These are phyloP conservation scores for Trichonephila clavata DNA, from an alignment of 1,140 invertebrate genomes.

Conservation along the genomic window DNA sequence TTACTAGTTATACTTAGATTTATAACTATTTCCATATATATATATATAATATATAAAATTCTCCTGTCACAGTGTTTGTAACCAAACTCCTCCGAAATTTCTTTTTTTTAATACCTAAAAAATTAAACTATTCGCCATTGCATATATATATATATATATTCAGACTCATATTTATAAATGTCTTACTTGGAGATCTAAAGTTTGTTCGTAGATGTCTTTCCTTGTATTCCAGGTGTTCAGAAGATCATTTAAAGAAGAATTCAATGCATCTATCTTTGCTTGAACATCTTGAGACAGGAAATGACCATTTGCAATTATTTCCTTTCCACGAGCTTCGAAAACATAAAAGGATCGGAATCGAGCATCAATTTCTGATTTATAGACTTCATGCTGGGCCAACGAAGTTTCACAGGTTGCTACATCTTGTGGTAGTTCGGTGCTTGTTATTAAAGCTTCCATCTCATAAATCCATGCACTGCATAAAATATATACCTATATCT, in stretches of 20 bases:
- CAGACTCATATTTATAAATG: background rate
- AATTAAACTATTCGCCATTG: too few species aligned
- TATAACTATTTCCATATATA: too few species aligned
- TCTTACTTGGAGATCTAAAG: slow-evolving; percentile 89
- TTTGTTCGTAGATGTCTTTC: slow-evolving; percentile 90
- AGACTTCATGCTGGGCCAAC: slow-evolving; percentile 90
- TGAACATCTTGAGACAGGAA: slow-evolving; percentile 94
- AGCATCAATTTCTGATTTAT: slow-evolving; percentile 93
- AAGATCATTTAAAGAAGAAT: slow-evolving; percentile 85
- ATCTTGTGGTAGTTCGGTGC: slow-evolving; percentile 88
- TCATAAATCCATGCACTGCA: slow-evolving; percentile 94
- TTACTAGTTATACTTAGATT: too few species aligned
- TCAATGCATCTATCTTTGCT: slow-evolving; percentile 89
- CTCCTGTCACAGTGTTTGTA: too few species aligned
- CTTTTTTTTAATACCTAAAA: too few species aligned
- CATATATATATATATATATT: too few species aligned
- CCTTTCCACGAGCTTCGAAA: slow-evolving; percentile 84
- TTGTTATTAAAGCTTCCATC: slow-evolving; percentile 94
- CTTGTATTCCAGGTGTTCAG: slow-evolving; percentile 88
- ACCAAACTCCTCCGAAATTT: too few species aligned
- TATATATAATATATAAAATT: too few species aligned
- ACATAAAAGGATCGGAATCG: slow-evolving; percentile 89
- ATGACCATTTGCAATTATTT: slow-evolving; percentile 86
- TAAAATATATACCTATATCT: background rate
- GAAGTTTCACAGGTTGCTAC: slow-evolving; percentile 91